Evolutionary conservation across 2,888 invertebrate species (phyloP).

Genomic region (Pseudococcus jackbeardsleyi): DNA sequence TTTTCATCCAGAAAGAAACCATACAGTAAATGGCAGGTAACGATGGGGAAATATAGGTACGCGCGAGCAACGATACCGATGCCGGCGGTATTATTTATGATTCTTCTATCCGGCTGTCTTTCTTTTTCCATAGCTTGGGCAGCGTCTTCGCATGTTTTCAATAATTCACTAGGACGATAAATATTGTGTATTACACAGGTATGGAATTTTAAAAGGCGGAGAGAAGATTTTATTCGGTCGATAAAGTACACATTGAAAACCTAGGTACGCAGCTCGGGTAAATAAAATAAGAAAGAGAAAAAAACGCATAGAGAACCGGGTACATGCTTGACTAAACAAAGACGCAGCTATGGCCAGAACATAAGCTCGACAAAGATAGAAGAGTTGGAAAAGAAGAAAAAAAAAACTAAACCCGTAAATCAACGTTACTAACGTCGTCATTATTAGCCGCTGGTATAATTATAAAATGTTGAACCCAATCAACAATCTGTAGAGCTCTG

Average conservation of each 20-base stretch:
- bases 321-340: not conserved
- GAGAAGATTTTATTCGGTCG: constrained; percentile 42
- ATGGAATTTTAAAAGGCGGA: constrained; percentile 45
- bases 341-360: not conserved
- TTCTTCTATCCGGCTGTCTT: not conserved
- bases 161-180: constrained; percentile 26
- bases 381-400: not conserved
- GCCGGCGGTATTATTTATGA: constrained; percentile 17
- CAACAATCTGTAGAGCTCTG: constrained; percentile 27
- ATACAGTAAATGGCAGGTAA: not conserved
- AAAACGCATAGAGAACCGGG: not conserved
- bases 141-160: constrained; percentile 26
- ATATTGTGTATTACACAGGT: constrained; percentile 33
- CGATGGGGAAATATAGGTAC: not conserved
- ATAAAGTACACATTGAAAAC: constrained; percentile 22
- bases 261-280: not conserved
- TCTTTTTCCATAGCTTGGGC: not conserved
- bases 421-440: constrained; percentile 38
- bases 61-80: not conserved
- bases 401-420: constrained; percentile 40
- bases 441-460: constrained; percentile 42
- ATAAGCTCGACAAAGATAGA: not conserved
- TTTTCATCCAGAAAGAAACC: not conserved
- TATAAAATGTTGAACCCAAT: constrained; percentile 45
- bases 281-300: not conserved